phyloP scores from a whole-genome alignment of 2,888 invertebrate species.

The Glaucopsyche alexis region DNA sequence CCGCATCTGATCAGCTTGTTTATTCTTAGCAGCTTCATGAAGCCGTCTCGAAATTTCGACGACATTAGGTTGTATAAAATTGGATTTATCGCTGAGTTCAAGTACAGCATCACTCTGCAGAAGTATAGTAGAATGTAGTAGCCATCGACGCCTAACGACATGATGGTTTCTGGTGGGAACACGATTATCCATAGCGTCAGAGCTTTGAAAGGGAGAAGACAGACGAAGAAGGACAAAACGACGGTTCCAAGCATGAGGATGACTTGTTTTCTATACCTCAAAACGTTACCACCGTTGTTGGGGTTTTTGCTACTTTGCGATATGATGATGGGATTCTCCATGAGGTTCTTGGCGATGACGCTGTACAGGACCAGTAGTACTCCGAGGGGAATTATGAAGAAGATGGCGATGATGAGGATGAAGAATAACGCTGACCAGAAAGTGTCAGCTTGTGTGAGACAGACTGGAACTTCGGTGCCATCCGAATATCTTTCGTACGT shows the following conservation, averaged over 20 bases:
- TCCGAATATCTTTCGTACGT: slow-evolving; percentile 86
- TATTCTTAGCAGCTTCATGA: slow-evolving; percentile 82
- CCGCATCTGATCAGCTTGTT: slow-evolving; percentile 71
- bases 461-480: slow-evolving; percentile 86
- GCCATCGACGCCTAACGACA: slow-evolving; percentile 86
- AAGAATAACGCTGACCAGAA: slow-evolving; percentile 90
- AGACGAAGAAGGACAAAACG: slow-evolving; percentile 93
- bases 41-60: slow-evolving; percentile 92
- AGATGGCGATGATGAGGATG: slow-evolving; percentile 87
- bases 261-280: slow-evolving; percentile 88
- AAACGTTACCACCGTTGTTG: slow-evolving; percentile 74
- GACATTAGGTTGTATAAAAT: slow-evolving; percentile 95
- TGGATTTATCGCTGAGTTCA: slow-evolving; percentile 95
- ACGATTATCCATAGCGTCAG: slow-evolving; percentile 93
- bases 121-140: slow-evolving; percentile 92
- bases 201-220: slow-evolving; percentile 92
- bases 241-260: slow-evolving; percentile 94
- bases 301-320: slow-evolving; percentile 79
- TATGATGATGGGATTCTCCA: slow-evolving; percentile 88
- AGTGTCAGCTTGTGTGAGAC: slow-evolving; percentile 88
- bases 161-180: slow-evolving; percentile 84
- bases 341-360: slow-evolving; percentile 90
- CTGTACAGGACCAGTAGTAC: slow-evolving; percentile 91
- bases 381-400: slow-evolving; percentile 91
- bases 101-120: slow-evolving; percentile 92